These are phyloP conservation scores for Melanocharis versteri DNA, from an alignment of 2,113 vertebrate genomes.

Conservation along the genomic window DNA sequence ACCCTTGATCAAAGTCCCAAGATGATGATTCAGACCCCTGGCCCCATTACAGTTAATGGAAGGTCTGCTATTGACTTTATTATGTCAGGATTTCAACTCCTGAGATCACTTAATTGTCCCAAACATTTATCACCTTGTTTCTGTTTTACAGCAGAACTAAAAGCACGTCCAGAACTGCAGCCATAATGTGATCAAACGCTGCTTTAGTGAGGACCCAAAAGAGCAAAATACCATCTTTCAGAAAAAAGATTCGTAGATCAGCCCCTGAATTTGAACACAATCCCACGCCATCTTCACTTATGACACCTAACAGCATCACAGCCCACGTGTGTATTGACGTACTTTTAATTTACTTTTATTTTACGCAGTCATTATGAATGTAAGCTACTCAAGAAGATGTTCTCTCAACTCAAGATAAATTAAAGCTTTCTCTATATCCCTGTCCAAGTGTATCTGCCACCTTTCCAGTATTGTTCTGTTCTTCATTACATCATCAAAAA, in stretches of 20 bases:
- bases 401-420: background rate
- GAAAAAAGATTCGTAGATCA: background rate
- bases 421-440: background rate
- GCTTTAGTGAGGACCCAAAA: background rate
- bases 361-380: background rate
- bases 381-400: background rate
- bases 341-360: background rate
- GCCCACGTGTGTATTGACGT: background rate
- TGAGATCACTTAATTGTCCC: background rate
- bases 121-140: background rate
- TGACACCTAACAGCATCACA: background rate
- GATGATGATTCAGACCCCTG: background rate
- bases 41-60: background rate
- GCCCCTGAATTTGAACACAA: background rate
- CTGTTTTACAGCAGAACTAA: background rate
- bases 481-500: background rate
- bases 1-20: background rate
- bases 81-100: background rate
- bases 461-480: background rate
- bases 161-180: background rate
- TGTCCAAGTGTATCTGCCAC: background rate
- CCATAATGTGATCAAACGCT: background rate
- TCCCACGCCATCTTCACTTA: background rate
- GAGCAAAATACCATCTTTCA: background rate
- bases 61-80: slow-evolving; percentile 1